Conservation (phyloP, 2,113 vertebrate species). For the Diadophis punctatus region DNA sequence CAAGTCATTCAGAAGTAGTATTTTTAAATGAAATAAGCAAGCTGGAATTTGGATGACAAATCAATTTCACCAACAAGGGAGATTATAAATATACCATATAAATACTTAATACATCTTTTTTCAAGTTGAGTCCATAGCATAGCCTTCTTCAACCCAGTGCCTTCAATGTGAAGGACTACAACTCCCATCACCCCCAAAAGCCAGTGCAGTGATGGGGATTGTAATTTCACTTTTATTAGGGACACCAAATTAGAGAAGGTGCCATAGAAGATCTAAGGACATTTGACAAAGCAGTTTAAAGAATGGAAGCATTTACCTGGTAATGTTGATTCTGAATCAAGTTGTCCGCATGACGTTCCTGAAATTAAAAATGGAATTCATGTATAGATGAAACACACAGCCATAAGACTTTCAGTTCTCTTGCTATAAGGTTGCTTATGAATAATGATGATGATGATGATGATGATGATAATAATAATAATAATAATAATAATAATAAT, state of each 20-base stretch:
- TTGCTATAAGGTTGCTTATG: not conserved
- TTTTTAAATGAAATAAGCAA: not conserved
- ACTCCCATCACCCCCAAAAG: not conserved
- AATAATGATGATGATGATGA: too few relatives aligned
- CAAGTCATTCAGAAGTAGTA: not conserved
- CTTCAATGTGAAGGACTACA: not conserved
- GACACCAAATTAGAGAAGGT: not conserved
- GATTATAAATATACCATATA: not conserved
- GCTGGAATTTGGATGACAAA: not conserved
- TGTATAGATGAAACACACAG: constrained; percentile 8
- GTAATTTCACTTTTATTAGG: not conserved
- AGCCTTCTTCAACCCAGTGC: not conserved
- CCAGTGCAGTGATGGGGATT: not conserved
- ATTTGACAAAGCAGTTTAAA: not conserved
- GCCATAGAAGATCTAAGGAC: not conserved
- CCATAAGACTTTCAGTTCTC: not conserved
- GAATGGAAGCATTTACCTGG: constrained; percentile 74
- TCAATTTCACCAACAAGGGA: not conserved
- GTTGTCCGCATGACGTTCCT: constrained; percentile 92
- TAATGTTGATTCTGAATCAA: constrained; percentile 96
- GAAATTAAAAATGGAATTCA: constrained; percentile 55
- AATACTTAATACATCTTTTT: not conserved
- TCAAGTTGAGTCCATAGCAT: not conserved
- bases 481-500: not conserved
- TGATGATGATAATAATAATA: not conserved